phyloP scores from a whole-genome alignment of 2,797 vertebrate species.

The Ciconia nigra region DNA sequence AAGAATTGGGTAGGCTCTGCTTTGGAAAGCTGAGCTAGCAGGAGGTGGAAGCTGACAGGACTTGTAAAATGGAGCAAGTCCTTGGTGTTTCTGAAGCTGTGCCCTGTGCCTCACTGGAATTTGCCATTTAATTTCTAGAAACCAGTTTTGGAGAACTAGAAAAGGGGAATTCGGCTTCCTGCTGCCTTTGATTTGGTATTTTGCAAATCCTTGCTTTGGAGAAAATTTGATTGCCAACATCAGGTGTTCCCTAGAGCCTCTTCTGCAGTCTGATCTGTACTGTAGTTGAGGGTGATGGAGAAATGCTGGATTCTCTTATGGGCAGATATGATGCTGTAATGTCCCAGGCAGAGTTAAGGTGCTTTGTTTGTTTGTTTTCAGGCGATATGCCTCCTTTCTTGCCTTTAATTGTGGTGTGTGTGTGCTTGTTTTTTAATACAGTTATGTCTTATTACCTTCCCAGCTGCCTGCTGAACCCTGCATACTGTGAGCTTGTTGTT shows the following conservation, averaged over 20 bases:
- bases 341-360: not conserved
- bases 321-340: not conserved
- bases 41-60: not conserved
- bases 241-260: not conserved
- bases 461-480: not conserved
- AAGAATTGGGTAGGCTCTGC: not conserved
- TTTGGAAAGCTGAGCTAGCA: not conserved
- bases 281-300: not conserved
- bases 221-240: not conserved
- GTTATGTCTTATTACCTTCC: not conserved
- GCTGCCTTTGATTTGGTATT: not conserved
- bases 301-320: not conserved
- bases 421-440: not conserved
- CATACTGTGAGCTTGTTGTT: not conserved
- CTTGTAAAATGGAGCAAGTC: not conserved
- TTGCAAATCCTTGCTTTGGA: not conserved
- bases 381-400: not conserved
- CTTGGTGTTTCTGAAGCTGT: not conserved
- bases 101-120: not conserved
- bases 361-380: not conserved
- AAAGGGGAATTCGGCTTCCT: not conserved
- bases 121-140: not conserved
- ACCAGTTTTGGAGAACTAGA: not conserved
- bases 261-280: not conserved
- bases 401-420: not conserved